phyloP scores from a whole-genome alignment of 2,888 invertebrate species.

The Eumerus sabulonum region DNA sequence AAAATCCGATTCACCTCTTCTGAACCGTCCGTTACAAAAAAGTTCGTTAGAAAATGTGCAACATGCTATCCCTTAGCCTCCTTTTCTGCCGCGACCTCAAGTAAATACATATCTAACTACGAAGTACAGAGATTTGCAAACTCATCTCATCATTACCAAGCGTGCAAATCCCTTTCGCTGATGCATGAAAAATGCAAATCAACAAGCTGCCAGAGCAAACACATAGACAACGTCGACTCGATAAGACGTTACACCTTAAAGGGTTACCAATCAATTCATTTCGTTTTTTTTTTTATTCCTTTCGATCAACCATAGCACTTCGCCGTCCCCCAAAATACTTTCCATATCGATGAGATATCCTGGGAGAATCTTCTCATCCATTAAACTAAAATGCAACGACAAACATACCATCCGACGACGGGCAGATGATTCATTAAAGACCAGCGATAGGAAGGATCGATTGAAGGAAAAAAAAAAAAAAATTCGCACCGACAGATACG shows the following conservation, averaged over 20 bases:
- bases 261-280: conserved; percentile 57
- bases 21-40: conserved; percentile 54
- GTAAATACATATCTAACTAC: neutral
- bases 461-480: no score
- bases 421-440: conserved; percentile 49
- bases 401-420: conserved; percentile 3
- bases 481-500: conserved; percentile 46
- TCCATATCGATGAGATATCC: conserved; percentile 62
- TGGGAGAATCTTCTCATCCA: conserved; percentile 67
- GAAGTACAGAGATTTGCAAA: conserved; percentile 37
- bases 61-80: neutral
- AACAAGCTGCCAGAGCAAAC: conserved; percentile 29
- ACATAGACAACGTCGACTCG: conserved; percentile 23
- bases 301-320: no score
- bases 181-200: conserved; percentile 67
- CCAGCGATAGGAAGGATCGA: neutral
- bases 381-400: conserved; percentile 43
- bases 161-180: conserved; percentile 59
- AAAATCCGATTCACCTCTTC: no score
- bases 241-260: conserved; percentile 49
- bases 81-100: conserved; percentile 25
- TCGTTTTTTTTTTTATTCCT: neutral
- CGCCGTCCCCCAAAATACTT: conserved; percentile 30
- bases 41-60: conserved; percentile 64
- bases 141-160: conserved; percentile 40